Evolutionary conservation across 2,888 invertebrate species (phyloP).

Genomic region (Anticlea derivata): DNA sequence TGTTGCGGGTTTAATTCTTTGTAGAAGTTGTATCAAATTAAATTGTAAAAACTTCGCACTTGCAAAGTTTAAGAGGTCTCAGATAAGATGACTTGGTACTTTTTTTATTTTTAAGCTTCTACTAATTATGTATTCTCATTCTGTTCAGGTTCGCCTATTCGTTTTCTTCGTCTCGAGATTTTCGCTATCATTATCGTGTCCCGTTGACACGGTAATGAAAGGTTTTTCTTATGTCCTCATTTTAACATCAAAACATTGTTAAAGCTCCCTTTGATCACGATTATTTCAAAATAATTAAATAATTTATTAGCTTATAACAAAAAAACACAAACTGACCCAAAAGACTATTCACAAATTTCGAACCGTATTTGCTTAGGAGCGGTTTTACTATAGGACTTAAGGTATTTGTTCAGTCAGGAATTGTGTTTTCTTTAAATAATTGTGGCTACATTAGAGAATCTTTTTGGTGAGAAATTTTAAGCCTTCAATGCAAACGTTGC

Average conservation of each 20-base stretch:
- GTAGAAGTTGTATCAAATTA: constrained; percentile 31
- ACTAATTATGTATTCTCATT: constrained; percentile 31
- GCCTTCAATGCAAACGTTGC: constrained; percentile 4
- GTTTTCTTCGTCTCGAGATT: too few relatives aligned
- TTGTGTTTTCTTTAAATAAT: constrained; percentile 9
- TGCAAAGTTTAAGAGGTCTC: constrained; percentile 18
- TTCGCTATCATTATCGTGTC: too few relatives aligned
- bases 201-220: too few relatives aligned
- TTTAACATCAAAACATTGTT: too few relatives aligned
- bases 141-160: constrained; percentile 21
- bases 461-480: not conserved
- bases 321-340: constrained; percentile 31
- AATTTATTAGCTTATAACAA: constrained; percentile 22
- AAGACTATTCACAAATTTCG: constrained; percentile 44
- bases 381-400: constrained; percentile 18
- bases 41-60: constrained; percentile 29
- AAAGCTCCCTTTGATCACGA: constrained; percentile 4
- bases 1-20: constrained; percentile 23
- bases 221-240: too few relatives aligned
- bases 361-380: constrained; percentile 48
- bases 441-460: not conserved
- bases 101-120: constrained; percentile 18
- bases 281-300: constrained; percentile 8
- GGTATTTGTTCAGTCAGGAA: constrained; percentile 12
- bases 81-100: constrained; percentile 12